These are phyloP conservation scores for Hydrotaea diabolus DNA, from an alignment of 2,888 invertebrate species.

Conservation along the genomic window DNA sequence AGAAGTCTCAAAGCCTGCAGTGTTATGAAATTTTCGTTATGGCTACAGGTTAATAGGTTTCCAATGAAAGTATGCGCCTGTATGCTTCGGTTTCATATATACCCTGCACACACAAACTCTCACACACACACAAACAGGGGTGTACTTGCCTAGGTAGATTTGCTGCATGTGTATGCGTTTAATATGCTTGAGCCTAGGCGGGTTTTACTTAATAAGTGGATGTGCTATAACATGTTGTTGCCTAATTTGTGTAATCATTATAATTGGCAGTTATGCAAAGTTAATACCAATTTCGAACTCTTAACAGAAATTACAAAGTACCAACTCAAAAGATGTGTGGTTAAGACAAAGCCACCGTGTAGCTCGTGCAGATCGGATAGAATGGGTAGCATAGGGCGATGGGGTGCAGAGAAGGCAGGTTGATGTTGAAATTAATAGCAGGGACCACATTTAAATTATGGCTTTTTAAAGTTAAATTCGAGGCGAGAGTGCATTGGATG, in stretches of 20 bases:
- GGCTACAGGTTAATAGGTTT: neutral
- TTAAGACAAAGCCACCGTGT: neutral
- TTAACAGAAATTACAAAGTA: constrained; percentile 5
- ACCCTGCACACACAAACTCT: neutral
- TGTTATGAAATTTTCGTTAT: neutral
- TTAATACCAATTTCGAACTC: constrained; percentile 41
- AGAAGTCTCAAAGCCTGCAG: neutral
- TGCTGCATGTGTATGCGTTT: neutral
- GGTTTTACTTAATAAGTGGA: neutral
- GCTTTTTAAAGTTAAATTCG: neutral
- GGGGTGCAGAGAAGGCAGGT: neutral
- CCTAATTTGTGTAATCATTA: constrained; percentile 66
- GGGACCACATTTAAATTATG: constrained; percentile 5
- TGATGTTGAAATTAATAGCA: neutral
- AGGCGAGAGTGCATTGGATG: neutral
- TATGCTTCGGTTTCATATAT: neutral
- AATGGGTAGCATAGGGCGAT: no score
- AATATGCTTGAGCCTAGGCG: no score
- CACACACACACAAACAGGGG: no score
- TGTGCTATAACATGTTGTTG: neutral
- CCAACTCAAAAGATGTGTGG: constrained; percentile 1
- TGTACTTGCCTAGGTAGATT: neutral
- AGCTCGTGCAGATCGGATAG: no score
- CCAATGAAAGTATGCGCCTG: neutral
- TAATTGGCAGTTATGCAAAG: constrained; percentile 68